Base-by-base conservation (phyloP, 2,797 vertebrate species). In the Hybognathus amarus region DNA sequence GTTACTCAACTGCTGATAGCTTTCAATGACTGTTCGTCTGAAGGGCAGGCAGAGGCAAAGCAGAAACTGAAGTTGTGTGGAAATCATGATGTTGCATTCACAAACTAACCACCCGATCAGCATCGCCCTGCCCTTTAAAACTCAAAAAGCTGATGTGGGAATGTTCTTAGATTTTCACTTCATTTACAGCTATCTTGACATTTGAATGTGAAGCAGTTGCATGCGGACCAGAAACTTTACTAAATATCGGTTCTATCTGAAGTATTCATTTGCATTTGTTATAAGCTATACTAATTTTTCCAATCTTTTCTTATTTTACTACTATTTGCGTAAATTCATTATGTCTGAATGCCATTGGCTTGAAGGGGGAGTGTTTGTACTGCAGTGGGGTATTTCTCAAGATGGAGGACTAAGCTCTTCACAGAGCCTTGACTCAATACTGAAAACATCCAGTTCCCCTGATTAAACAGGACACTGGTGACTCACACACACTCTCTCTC, bases 381-480 rank as follows among this genome's bases (percentile, higher is more conserved):
- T 1, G 74, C 63, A 61, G 74, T 59, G 52, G 36, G 81, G 77
- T 36, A 52, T 69, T 69, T 86, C 64, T 77, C 77, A 87, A 88
- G 66, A 80, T 84, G 87, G 82, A 82, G 69, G 64, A 27, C 71
- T 83, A 22, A 68, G 45, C 33, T 54, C 68, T 61, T 61, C n/a
- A 54, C n/a, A 22, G 82, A 85, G 66, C 83, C 69, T 77, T 22
- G 38, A 71, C 30, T 69, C 27, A 82, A 83, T 52, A 81, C 68
- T 83, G 68, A 85, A 83, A 85, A 84, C 73, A 56, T 81, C 76
- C 73, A 63, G 77, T 83, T 74, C 59, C 36, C 75, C 33, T 56
- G 68, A 85, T 79, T 83, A 86, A 75, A 86, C 27, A 77, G 17
- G 27, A 73, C 79, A 70, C 75, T 76, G 67, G 27, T 79, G 86